Evolutionary conservation across 2,888 invertebrate species (phyloP), one percentile per base, ranked within the genome.

Genomic region (Galeopsomyia nigrocyanea): DNA sequence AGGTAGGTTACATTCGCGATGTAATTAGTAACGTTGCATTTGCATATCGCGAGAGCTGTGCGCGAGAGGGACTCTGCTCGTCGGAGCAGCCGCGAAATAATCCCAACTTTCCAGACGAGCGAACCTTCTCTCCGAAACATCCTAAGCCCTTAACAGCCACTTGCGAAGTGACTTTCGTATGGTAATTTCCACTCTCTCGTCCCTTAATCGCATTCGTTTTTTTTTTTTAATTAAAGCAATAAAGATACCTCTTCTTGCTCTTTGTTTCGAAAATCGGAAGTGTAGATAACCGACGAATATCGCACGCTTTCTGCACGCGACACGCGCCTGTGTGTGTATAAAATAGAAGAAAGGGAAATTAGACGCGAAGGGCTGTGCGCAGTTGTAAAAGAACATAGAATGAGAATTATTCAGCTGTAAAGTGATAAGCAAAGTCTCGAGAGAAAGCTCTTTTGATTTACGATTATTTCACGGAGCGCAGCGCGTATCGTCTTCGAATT

Each of bases 11-110:
- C 5, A 26, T 39, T 39, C 39, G 7, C 10, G 81, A 79, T 79
- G 82, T 83, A 85, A 85, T 85, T 84, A 84, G 84, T n/a, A n/a
- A n/a, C n/a, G n/a, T 80, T 80, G 78, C 79, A 85, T 85, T 85
- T 84, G 84, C 85, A 85, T 85, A 85, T 82, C 83, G 82, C 80
- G 26, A 72, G 76, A 77, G 76, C 71, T 68, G 57, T 64, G 31
- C 13, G 21, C 47, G 14, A 21, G 22, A 31, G 31, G 58, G 39
- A 31, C 21, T 19, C 50, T 19, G 65, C 75, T 67, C 65, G 56
- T 73, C 60, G 75, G 53, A 49, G 26, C 61, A 47, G 50, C 14
- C 9, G 13, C 39, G 39, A 39, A 39, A 39, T 39, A 39, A 39
- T 39, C 39, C 39, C 39, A 39, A 39, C 39, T 39, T 39, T 39